Conservation (phyloP, 2,797 vertebrate genomes). For the Bothrops alternatus region DNA sequence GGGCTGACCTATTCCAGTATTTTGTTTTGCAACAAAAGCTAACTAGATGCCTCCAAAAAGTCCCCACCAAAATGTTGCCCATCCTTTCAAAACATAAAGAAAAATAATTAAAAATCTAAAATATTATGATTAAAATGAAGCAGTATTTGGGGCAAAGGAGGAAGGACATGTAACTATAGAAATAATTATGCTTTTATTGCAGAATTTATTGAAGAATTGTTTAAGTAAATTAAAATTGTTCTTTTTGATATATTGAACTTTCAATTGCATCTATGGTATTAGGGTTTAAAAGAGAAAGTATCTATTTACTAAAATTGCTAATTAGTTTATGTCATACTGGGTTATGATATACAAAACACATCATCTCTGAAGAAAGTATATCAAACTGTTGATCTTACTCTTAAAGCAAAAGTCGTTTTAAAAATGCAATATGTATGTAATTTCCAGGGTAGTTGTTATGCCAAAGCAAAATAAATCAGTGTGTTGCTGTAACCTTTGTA, state of each 20-base stretch:
- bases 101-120: background rate
- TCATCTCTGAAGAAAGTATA: background rate
- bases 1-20: background rate
- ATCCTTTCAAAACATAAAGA: background rate
- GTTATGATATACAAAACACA: background rate
- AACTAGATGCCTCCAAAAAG: background rate
- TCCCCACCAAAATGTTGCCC: background rate
- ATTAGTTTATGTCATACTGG: background rate
- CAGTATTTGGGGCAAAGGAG: background rate
- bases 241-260: background rate
- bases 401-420: constrained; percentile 9
- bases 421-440: background rate
- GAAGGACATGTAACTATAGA: background rate
- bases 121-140: background rate
- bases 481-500: constrained; percentile 12
- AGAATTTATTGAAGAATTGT: background rate
- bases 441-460: constrained; percentile 1
- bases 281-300: background rate
- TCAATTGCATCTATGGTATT: background rate
- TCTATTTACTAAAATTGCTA: background rate
- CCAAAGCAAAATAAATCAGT: background rate
- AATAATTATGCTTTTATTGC: background rate
- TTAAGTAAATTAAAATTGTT: background rate
- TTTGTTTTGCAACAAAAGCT: background rate
- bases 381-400: background rate